Percentiles rank a stretch among this genome's conserved stretches.
Evolutionary conservation across 2,888 invertebrate species (phyloP).

Genomic region (Lobophora halterata): DNA sequence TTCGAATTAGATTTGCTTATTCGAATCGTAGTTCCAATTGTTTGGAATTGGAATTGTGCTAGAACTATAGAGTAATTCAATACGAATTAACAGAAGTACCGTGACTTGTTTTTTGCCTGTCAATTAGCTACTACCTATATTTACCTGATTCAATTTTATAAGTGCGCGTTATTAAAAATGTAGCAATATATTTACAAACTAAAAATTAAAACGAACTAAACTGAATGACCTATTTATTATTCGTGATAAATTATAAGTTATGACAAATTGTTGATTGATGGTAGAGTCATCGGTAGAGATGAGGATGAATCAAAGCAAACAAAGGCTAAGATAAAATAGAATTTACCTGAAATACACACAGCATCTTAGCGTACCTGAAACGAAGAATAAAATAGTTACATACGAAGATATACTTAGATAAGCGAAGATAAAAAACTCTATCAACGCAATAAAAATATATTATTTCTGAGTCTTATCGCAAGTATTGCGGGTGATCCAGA

Average conservation of each 20-base stretch:
- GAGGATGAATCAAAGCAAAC: conserved; percentile 18
- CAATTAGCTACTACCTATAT: conserved; percentile 4
- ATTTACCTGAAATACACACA: conserved; percentile 66
- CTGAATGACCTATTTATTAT: conserved; percentile 5
- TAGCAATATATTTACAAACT: not conserved
- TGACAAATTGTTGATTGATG: not conserved
- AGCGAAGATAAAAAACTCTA: conserved; percentile 33
- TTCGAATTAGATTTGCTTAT: conserved; percentile 59
- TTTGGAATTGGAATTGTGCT: conserved; percentile 56
- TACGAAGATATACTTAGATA: conserved; percentile 13
- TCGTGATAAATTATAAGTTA: not conserved
- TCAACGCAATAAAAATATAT: conserved; percentile 50
- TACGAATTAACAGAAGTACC: conserved; percentile 72
- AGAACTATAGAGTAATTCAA: conserved; percentile 68
- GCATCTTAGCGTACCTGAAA: conserved; percentile 68
- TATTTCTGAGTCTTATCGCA: conserved; percentile 51
- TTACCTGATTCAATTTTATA: not conserved
- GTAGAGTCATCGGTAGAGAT: conserved; percentile 10
- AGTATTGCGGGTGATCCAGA: conserved; percentile 52
- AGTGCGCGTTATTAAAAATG: not conserved
- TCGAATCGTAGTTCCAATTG: conserved; percentile 55
- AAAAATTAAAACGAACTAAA: too few relatives aligned
- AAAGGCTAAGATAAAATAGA: conserved; percentile 28
- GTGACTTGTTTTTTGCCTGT: conserved; percentile 46
- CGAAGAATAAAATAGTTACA: conserved; percentile 39